These are phyloP conservation scores for Apis laboriosa DNA, from an alignment of 1,140 invertebrate genomes.

Conservation along the genomic window DNA sequence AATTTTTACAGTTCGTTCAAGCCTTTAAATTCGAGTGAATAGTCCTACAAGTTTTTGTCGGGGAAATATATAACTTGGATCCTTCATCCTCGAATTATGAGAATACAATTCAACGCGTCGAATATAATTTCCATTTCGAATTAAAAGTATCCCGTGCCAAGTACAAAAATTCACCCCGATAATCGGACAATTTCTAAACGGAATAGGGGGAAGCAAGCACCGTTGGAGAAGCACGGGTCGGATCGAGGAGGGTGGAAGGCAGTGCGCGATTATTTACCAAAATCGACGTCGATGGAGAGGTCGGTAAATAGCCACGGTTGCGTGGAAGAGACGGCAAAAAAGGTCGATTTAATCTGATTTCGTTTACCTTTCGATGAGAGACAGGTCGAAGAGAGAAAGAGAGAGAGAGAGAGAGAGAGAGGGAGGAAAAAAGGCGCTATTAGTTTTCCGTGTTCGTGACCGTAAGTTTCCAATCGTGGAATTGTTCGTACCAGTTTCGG, in stretches of 20 bases:
- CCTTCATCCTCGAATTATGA: neutral
- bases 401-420: neutral
- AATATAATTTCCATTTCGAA: neutral
- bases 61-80: no score
- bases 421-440: constrained; percentile 18
- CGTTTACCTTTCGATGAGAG: constrained; percentile 36
- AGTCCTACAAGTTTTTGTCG: no score
- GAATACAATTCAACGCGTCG: neutral
- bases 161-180: neutral
- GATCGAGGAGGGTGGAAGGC: neutral
- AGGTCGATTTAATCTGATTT: constrained; percentile 48
- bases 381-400: no score
- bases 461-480: neutral
- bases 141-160: neutral
- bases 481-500: constrained; percentile 28
- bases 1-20: no score
- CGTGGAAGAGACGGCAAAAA: constrained; percentile 30
- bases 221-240: neutral
- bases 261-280: constrained; percentile 44
- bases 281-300: constrained; percentile 43
- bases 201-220: neutral
- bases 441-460: constrained; percentile 40
- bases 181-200: neutral
- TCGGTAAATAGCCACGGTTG: constrained; percentile 40
- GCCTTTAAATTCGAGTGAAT: no score